Evolutionary conservation across 2,113 vertebrate species (phyloP), one percentile per base, ranked within the genome.

Genomic region (Oncorhynchus kisutch): DNA sequence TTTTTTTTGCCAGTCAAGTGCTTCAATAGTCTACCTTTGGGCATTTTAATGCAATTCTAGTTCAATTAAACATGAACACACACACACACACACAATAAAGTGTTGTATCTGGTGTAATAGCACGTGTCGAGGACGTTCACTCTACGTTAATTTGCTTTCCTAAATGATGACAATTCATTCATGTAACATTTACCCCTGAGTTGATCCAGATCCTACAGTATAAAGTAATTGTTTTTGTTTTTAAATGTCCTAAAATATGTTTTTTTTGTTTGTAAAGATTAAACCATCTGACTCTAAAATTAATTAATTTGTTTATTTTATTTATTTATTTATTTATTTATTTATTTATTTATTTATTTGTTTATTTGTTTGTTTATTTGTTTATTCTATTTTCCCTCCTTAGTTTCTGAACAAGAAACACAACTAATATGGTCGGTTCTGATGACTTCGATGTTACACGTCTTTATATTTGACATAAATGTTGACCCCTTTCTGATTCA

Each of bases 231-330:
- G 39, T 39, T 79, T 75, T 62, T 29, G 3, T 29, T 25, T 25
- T 25, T 25, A 25, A 16, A 67, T 66, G 72, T 71, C 70, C 39
- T 5, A 54, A 20, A 57, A 67, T 67, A 25, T 59, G 29, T 71
- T 71, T 67, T 27, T 27, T 27, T 27, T 25, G 25, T 27, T 27
- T 25, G 45, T 74, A 51, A 75, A 27, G 68, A 20, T 70, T 79
- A 74, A 54, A 39, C 34, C 51, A 2, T 48, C 29, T 45, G n/a
- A 34, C 75, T 70, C 25, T 62, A 27, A 39, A 74, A 64, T 7
- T 11, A 45, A 74, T 24, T 51, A 1, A 31, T 31, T 31, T 31
- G 1, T 25, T 25, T 25, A 25, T 25, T 25, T 25, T 25, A 25
- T 25, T 25, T 1, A 25, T 25, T 25, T 25, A 25, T 25, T 27